Base-by-base conservation (phyloP, 2,888 invertebrate species). In the Priocnemis perturbator region DNA sequence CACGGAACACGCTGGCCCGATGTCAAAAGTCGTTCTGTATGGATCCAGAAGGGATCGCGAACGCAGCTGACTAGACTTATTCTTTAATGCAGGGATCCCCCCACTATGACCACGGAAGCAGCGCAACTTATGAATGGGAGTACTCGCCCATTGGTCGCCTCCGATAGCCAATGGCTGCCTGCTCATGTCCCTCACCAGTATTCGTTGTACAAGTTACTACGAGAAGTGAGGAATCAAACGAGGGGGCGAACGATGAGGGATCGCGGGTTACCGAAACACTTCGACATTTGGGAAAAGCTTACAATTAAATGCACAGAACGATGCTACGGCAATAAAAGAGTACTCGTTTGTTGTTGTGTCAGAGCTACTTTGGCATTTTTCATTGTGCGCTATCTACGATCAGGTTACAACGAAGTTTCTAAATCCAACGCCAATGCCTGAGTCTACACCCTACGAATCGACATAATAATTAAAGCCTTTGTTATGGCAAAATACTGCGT, bases 101-200 rank as follows among this genome's bases (percentile, higher is more conserved):
- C 73, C 76, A 74, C 76, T 67, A 74, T 71, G 67, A 67, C 63
- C 58, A 71, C 77, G 74, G 74, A 79, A 79, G 75, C 78, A 71
- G 60, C 67, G 71, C 80, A 78, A 85, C 85, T 86, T 83, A 86
- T 86, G 86, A 86, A 86, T 86, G 86, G 84, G 79, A 86, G 81
- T 86, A 77, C 63, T 73, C 77, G 67, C 77, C 67, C 74, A 86
- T 86, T 86, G 86, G 86, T 73, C 69, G 73, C 59, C 21, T 64
- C 60, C 64, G 69, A 78, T 77, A 78, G 80, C 85, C 83, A 83
- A 82, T 83, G 75, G 79, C 73, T 76, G 77, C 62, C 73, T 71
- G 58, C 72, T 69, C 57, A 67, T 74, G 60, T 52, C 62, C 71
- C 68, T 71, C 53, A 57, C 67, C 66, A 20, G 50, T 14, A 47